A percentile compares a stretch with the other conserved stretches of the same genome.
Conservation (phyloP, 2,113 vertebrate genomes). For the Gnathonemus longibarbis region DNA sequence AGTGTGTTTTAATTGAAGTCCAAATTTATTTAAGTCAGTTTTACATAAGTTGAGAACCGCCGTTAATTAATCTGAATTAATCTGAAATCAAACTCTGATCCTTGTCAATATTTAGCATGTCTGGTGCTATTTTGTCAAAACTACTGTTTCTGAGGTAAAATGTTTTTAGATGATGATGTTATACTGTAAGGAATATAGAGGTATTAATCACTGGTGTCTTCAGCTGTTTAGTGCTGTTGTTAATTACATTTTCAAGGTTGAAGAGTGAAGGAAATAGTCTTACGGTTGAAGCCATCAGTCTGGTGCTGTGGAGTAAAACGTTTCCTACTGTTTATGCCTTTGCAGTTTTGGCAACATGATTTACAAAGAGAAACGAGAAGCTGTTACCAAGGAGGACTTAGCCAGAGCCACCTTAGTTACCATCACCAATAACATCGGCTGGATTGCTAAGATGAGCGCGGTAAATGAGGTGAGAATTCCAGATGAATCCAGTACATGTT, state of each 20-base stretch:
- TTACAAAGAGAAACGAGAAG: conserved; percentile 81
- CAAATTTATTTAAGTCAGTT: background rate
- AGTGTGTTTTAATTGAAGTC: background rate
- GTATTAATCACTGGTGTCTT: background rate
- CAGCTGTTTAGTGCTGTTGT: background rate
- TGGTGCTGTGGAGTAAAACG: background rate
- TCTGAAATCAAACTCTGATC: background rate
- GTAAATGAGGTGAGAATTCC: conserved; percentile 66
- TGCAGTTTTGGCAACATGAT: conserved; percentile 82
- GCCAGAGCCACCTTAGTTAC: conserved; percentile 80
- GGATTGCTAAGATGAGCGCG: conserved; percentile 81
- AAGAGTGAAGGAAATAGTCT: background rate
- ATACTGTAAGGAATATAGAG: background rate
- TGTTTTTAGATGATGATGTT: background rate
- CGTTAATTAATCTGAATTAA: background rate
- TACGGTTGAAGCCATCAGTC: background rate
- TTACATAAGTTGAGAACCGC: background rate
- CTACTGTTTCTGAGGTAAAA: background rate
- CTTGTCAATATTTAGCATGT: background rate
- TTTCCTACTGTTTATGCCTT: background rate
- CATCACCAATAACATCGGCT: conserved; percentile 85
- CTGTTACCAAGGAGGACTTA: conserved; percentile 80
- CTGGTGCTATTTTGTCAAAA: background rate
- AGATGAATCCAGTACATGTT: background rate
- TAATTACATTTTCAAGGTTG: background rate